Percentiles rank a stretch among this genome's conserved stretches.
phyloP scores from a whole-genome alignment of 1,140 invertebrate genomes.

The Eriocheir sinensis region DNA sequence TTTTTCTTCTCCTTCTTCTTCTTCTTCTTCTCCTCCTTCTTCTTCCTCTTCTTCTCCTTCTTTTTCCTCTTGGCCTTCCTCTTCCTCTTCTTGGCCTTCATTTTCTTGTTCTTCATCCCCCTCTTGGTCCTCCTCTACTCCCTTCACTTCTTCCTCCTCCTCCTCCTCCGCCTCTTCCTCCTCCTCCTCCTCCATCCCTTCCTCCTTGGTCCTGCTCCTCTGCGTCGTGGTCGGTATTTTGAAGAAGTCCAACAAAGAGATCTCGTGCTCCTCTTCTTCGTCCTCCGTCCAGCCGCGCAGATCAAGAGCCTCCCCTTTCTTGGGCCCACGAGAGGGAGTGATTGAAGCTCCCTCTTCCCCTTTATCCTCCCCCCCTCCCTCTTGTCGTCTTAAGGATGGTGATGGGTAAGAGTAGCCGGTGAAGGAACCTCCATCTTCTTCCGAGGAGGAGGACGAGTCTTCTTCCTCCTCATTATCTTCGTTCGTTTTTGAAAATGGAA shows the following conservation, averaged over 20 bases:
- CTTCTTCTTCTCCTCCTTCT: background rate
- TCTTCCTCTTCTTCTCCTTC: background rate
- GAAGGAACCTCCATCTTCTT: too few relatives aligned
- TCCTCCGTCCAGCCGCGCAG: background rate
- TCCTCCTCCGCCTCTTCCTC: too few relatives aligned
- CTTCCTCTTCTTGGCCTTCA: background rate
- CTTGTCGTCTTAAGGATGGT: background rate
- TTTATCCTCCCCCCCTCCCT: background rate
- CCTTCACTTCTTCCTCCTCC: background rate
- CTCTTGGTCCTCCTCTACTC: background rate
- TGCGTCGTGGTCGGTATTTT: background rate
- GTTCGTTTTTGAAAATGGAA: background rate
- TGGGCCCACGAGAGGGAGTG: background rate
- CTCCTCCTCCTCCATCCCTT: background rate
- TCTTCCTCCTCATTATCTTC: background rate
- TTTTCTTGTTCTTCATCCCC: background rate
- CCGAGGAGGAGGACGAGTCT: too few relatives aligned
- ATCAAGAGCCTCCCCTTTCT: background rate
- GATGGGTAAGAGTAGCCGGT: background rate
- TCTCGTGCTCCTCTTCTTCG: background rate
- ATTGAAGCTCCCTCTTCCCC: background rate
- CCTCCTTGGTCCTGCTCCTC: background rate
- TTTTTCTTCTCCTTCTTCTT: background rate
- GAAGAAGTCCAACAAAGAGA: background rate
- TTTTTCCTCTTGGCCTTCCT: background rate